Conservation (phyloP, 2,888 invertebrate genomes). For the Imbricaverruca yamaguchii region DNA sequence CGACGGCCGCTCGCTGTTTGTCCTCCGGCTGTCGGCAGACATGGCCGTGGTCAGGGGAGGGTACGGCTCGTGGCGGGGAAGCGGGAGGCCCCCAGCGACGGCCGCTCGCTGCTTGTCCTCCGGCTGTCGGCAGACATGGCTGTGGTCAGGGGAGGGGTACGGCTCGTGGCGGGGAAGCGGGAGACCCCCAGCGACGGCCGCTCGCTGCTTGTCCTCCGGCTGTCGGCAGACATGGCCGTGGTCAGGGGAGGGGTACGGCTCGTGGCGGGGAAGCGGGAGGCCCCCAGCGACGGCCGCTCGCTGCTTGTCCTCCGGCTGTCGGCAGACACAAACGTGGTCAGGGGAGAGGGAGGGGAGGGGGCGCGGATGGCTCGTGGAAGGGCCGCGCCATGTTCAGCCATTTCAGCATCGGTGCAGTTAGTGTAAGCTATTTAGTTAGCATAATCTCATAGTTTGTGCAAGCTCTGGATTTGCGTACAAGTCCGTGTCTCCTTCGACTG, state of each 20-base stretch:
- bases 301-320: conserved; percentile 63
- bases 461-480: too few relatives aligned
- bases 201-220: conserved; percentile 68
- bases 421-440: too few relatives aligned
- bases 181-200: conserved; percentile 71
- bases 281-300: conserved; percentile 72
- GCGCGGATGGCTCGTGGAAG: too few relatives aligned
- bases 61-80: too few relatives aligned
- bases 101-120: conserved; percentile 73
- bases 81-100: conserved; percentile 69
- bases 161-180: too few relatives aligned
- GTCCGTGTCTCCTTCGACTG: too few relatives aligned
- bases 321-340: neutral
- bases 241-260: too few relatives aligned
- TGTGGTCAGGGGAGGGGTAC: neutral
- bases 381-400: too few relatives aligned
- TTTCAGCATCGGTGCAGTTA: too few relatives aligned
- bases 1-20: conserved; percentile 65
- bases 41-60: neutral
- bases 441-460: too few relatives aligned
- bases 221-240: conserved; percentile 34
- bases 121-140: conserved; percentile 42
- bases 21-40: conserved; percentile 57
- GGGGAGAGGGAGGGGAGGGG: too few relatives aligned
- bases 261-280: too few relatives aligned